A percentile compares a stretch with the other conserved stretches of the same genome.
Conservation (phyloP, 2,888 invertebrate genomes). For the Spisula solida region DNA sequence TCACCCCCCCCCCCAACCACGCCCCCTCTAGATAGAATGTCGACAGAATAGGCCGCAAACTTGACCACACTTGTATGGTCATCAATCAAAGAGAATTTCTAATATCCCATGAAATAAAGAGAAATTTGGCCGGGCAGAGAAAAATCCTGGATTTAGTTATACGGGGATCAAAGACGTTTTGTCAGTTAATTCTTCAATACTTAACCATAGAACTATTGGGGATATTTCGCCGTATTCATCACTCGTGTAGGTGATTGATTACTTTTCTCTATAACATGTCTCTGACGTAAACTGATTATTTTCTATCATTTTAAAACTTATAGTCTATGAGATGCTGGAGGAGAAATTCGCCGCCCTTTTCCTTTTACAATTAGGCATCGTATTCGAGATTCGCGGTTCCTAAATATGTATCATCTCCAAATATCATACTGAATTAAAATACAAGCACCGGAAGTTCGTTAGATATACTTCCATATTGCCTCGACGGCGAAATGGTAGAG, state of each 20-base stretch:
- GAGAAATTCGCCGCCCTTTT: neutral
- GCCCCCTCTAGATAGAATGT: neutral
- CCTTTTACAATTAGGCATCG: neutral
- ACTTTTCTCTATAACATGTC: neutral
- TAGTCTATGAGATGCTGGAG: neutral
- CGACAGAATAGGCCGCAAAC: neutral
- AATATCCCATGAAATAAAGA: neutral
- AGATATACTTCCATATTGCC: neutral
- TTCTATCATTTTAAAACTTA: slow-evolving; percentile 18
- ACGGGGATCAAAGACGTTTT: neutral
- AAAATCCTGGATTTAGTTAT: neutral
- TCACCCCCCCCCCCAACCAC: too few relatives aligned
- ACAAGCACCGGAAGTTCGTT: neutral
- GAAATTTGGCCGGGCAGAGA: neutral
- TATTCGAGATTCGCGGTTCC: neutral
- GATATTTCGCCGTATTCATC: neutral
- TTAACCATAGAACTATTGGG: neutral
- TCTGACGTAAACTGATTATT: neutral
- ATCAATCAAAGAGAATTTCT: neutral
- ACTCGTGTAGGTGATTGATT: neutral
- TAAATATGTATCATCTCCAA: neutral
- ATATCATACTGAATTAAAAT: neutral
- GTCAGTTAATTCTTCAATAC: neutral
- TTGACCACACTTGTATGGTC: neutral
- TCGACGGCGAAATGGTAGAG: neutral